A percentile compares a stretch with the other conserved stretches of the same genome.
Evolutionary conservation across 2,888 invertebrate species (phyloP).

Genomic region (Balanococcus diminutus): DNA sequence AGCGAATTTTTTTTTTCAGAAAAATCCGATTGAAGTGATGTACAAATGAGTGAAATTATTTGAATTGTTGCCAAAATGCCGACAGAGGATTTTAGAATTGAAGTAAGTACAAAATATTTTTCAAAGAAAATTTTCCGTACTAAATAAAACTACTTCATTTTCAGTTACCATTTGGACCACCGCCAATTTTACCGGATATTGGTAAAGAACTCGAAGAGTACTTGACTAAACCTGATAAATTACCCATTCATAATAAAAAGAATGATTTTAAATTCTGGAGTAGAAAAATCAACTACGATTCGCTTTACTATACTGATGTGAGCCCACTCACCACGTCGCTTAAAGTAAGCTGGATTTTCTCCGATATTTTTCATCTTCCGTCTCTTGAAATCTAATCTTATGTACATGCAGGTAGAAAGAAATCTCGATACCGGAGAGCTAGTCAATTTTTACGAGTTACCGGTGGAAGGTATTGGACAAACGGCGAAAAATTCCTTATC

Average conservation of each 20-base stretch:
- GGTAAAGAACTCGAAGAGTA: constrained; percentile 71
- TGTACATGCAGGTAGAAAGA: constrained; percentile 62
- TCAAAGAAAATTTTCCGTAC: background rate
- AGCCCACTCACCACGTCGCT: constrained; percentile 65
- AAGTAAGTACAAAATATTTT: background rate
- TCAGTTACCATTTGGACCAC: constrained; percentile 64
- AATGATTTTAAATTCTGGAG: constrained; percentile 73
- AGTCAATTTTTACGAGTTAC: constrained; percentile 70
- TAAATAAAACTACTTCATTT: constrained; percentile 46
- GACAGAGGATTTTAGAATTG: background rate
- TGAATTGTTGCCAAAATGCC: background rate
- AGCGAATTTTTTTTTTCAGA: background rate
- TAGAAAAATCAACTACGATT: constrained; percentile 65
- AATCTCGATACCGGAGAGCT: constrained; percentile 79
- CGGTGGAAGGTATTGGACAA: constrained; percentile 62
- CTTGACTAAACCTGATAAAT: constrained; percentile 63
- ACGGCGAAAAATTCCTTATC: constrained; percentile 79
- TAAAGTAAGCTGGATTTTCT: constrained; percentile 62
- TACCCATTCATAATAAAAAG: constrained; percentile 76
- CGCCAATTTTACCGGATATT: constrained; percentile 72
- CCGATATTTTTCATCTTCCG: background rate
- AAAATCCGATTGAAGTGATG: too few species aligned
- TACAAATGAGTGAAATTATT: background rate
- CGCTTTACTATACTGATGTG: constrained; percentile 65
- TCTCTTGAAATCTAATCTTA: background rate